Conservation (phyloP, 2,888 invertebrate species). For the Eristalinus sepulchralis region DNA sequence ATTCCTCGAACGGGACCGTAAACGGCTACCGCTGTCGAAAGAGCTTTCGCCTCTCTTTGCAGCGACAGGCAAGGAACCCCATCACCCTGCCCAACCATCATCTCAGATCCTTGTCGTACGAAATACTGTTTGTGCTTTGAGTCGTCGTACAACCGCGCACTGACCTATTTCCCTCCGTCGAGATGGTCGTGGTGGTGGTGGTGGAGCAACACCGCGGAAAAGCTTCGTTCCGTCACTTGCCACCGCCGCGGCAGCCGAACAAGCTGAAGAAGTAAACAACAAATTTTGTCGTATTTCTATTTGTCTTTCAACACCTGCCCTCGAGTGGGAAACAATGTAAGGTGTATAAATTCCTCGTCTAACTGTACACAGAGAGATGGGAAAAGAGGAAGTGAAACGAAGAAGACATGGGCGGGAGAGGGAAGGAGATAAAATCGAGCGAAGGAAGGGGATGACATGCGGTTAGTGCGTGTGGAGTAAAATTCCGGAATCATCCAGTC, state of each 20-base stretch:
- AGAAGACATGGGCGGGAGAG: neutral
- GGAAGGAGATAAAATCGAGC: neutral
- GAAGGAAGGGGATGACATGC: conserved; percentile 3
- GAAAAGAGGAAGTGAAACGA: neutral
- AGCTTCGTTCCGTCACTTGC: neutral
- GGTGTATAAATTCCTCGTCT: neutral
- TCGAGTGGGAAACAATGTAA: conserved; percentile 11
- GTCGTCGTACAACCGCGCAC: conserved; percentile 35
- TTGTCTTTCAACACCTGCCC: conserved; percentile 29
- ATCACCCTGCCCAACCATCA: neutral
- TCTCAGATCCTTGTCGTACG: neutral
- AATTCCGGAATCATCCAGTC: conserved; percentile 1
- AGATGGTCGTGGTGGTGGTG: neutral
- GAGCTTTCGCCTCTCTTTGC: conserved; percentile 6
- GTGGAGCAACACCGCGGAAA: conserved; percentile 1
- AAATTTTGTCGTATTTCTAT: conserved; percentile 17
- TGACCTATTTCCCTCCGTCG: conserved; percentile 56
- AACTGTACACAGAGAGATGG: conserved; percentile 25
- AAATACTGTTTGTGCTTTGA: neutral
- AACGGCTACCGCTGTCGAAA: neutral
- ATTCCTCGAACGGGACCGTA: neutral
- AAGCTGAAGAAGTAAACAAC: neutral
- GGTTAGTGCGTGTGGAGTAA: neutral
- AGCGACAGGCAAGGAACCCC: neutral
- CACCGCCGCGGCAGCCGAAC: neutral